These are phyloP conservation scores for Hydrolagus affinis DNA, from an alignment of 2,113 vertebrate species.

Conservation along the genomic window DNA sequence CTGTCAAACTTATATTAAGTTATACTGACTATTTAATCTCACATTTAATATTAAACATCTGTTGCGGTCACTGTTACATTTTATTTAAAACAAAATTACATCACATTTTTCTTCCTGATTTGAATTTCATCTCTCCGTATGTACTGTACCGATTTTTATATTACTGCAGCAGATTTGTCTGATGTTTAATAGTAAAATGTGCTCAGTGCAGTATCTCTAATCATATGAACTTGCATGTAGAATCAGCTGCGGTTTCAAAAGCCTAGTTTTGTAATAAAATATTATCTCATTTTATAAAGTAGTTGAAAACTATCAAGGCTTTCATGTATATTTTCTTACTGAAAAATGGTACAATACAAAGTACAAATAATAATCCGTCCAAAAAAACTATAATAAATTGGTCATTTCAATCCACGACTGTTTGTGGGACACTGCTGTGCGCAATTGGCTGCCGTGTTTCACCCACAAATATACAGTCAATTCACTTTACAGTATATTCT, in stretches of 20 bases:
- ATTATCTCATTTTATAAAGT: not conserved
- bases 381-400: no score
- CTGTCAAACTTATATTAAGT: not conserved
- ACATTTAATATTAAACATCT: constrained; percentile 12
- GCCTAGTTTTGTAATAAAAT: not conserved
- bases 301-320: not conserved
- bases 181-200: not conserved
- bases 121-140: not conserved
- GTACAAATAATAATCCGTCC: no score
- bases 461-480: no score
- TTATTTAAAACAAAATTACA: constrained; percentile 5
- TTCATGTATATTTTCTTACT: not conserved
- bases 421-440: no score
- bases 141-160: not conserved
- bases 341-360: no score
- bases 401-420: no score
- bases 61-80: not conserved
- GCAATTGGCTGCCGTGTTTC: no score
- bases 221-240: not conserved
- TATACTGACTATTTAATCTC: constrained; percentile 21
- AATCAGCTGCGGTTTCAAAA: not conserved
- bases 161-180: not conserved
- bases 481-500: no score
- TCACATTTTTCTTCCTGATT: not conserved
- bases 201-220: not conserved